Base-by-base conservation (phyloP, 1,140 invertebrate genomes). In the Ips nitidus region DNA sequence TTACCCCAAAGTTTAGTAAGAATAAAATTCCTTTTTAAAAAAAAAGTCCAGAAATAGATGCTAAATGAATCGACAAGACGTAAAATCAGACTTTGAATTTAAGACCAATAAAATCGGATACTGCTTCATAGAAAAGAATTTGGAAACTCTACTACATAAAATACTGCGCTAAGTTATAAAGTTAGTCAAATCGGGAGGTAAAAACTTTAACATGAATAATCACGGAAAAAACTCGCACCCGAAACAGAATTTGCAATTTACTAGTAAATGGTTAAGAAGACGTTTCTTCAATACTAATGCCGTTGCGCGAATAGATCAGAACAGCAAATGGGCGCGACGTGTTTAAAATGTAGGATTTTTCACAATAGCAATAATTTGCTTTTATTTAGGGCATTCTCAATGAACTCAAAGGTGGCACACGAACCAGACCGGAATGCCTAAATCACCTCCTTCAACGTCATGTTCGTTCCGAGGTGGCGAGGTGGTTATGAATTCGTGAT, bases 401-500 rank as follows among this genome's bases (percentile, higher is more conserved):
- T 65, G 57, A 65, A 65, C 57, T 42, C 37, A 1, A 6, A 65
- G n/a, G 63, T 56, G 63, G 53, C 41, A 8, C 45, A 52, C 50
- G 47, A 63, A 40, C 38, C 38, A 2, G n/a, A 39, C 39, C 43
- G n/a, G 60, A 63, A 63, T 63, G 43, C 43, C 52, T 43, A 63
- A 52, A 50, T 50, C 45, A 8, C 6, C 22, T 50, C 45, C 45
- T 6, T 50, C 45, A 50, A 8, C 6, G 7, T 50, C 45, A 50
- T 8, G 6, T 50, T 50, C 45, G 22, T 50, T 50, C 22, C 22
- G 45, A 50, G 45, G 45, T 38, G 40, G 2, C 53, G 52, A 52
- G 43, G 6, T 22, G n/a, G 42, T 66, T 66, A 67, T 67, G 56
- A 67, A 67, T 67, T 67, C 56, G 56, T 59, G 55, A 67, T 67